Evolutionary conservation across 2,113 vertebrate genomes (phyloP).

Genomic region (Cryptomyrus ogoouensis): DNA sequence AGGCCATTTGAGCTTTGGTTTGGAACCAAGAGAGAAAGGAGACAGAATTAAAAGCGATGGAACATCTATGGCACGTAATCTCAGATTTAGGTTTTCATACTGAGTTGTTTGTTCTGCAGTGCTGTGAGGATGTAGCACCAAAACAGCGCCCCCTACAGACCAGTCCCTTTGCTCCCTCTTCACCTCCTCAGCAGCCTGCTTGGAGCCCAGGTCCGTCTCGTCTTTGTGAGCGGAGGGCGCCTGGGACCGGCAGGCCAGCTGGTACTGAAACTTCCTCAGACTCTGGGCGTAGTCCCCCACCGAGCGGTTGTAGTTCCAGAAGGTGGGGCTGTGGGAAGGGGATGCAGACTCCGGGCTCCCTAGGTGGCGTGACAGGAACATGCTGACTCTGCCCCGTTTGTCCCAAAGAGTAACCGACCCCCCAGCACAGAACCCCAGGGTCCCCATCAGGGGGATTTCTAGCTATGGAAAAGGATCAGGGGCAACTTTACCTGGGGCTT

Average conservation of each 20-base stretch:
- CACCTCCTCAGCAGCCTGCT: slow-evolving; percentile 94
- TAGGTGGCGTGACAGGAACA: slow-evolving; percentile 34
- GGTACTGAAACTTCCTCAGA: slow-evolving; percentile 90
- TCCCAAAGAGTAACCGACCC: not conserved
- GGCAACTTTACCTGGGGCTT: no score
- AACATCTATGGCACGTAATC: not conserved
- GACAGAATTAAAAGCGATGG: not conserved
- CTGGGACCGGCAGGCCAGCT: slow-evolving; percentile 83
- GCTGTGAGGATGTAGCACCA: not conserved
- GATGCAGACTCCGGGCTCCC: slow-evolving; percentile 83
- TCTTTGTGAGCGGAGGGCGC: slow-evolving; percentile 90
- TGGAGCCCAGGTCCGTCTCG: slow-evolving; percentile 85
- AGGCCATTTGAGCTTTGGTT: not conserved
- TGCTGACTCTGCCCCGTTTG: fast-evolving
- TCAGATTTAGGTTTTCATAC: not conserved
- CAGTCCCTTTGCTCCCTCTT: not conserved
- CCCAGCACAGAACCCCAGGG: not conserved
- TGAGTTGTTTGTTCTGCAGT: not conserved
- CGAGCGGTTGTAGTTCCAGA: slow-evolving; percentile 89
- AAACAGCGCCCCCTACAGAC: not conserved
- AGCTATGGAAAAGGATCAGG: no score
- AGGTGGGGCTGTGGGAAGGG: slow-evolving; percentile 79
- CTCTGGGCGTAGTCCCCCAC: slow-evolving; percentile 82
- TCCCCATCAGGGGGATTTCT: not conserved
- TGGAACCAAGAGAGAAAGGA: not conserved